These are phyloP conservation scores for Gobionotothen gibberifrons DNA, from an alignment of 2,797 vertebrate species.

Conservation along the genomic window DNA sequence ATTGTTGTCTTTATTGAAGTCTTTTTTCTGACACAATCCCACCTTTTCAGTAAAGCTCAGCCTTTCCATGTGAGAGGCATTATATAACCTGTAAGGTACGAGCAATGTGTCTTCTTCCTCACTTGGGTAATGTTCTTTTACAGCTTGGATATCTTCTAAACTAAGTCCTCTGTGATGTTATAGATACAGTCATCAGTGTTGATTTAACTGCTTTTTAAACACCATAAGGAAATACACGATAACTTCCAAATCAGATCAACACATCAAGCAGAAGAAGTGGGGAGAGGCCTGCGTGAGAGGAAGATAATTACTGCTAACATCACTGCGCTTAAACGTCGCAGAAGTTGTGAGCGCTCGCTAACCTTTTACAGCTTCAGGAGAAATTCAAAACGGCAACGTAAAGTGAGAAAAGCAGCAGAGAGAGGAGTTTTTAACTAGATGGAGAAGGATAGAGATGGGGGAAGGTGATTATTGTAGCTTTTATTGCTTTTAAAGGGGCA, in stretches of 20 bases:
- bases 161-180: conserved; percentile 35
- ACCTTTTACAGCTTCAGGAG: conserved; percentile 57
- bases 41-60: background rate
- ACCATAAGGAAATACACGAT: conserved; percentile 38
- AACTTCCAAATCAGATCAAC: conserved; percentile 51
- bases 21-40: background rate
- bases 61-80: background rate
- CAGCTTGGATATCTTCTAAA: conserved; percentile 20
- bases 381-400: conserved; percentile 53
- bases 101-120: background rate
- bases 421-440: conserved; percentile 68
- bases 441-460: conserved; percentile 57
- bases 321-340: conserved; percentile 62
- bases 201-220: conserved; percentile 51
- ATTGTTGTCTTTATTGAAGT: background rate
- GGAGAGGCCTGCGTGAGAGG: conserved; percentile 35
- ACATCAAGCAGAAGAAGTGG: conserved; percentile 55
- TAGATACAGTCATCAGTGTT: conserved; percentile 34
- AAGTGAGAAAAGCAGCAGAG: conserved; percentile 53
- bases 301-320: conserved; percentile 60
- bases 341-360: conserved; percentile 51
- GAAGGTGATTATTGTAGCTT: conserved; percentile 64
- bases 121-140: conserved; percentile 14
- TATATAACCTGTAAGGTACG: conserved; percentile 13
- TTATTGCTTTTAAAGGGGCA: conserved; percentile 71